phyloP scores from a whole-genome alignment of 2,888 invertebrate genomes.

The Epirrhoe alternata region DNA sequence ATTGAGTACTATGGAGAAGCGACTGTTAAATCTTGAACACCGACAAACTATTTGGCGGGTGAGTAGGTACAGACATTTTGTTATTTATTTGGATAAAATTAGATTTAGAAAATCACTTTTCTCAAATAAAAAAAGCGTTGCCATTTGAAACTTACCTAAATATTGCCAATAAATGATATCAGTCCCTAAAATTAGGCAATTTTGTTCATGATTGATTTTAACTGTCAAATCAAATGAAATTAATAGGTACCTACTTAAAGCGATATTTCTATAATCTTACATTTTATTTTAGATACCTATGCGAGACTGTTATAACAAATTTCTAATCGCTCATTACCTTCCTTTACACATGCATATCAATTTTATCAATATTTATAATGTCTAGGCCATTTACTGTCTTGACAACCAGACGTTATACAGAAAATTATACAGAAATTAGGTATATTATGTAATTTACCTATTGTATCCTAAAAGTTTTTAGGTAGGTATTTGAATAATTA shows the following conservation, averaged over 20 bases:
- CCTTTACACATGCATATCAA: neutral
- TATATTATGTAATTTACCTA: too few relatives aligned
- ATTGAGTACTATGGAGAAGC: constrained; percentile 58
- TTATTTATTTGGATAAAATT: neutral
- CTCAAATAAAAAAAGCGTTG: neutral
- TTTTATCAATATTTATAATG: constrained; percentile 4
- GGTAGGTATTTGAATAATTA: neutral
- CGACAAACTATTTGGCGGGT: constrained; percentile 46
- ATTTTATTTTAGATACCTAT: too few relatives aligned
- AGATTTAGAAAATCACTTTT: too few relatives aligned
- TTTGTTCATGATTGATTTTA: neutral
- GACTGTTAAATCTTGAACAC: constrained; percentile 58
- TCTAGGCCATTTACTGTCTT: neutral
- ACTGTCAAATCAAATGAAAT: neutral
- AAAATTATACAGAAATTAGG: too few relatives aligned
- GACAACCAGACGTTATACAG: too few relatives aligned
- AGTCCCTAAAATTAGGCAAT: neutral
- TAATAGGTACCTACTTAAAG: too few relatives aligned
- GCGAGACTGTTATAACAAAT: neutral
- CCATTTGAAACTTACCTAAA: neutral
- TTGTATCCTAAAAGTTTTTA: neutral
- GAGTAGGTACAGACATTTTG: constrained; percentile 17
- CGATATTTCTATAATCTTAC: too few relatives aligned
- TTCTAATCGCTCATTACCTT: neutral
- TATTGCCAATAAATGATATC: neutral